Evolutionary conservation across 2,113 vertebrate species (phyloP).

Genomic region (Charina bottae): DNA sequence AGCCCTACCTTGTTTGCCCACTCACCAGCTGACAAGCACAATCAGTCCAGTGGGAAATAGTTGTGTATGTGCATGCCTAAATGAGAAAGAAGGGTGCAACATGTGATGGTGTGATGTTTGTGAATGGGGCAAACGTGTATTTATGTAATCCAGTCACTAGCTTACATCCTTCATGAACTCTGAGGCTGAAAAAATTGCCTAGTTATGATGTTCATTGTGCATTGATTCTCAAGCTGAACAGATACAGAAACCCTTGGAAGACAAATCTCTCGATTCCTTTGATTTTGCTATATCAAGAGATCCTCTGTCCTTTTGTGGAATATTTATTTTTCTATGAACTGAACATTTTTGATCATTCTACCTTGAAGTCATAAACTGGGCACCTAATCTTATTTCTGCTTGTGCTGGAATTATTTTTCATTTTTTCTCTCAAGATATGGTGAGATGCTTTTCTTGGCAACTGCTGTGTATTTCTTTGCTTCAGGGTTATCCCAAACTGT

Average conservation of each 20-base stretch:
- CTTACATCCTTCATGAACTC: neutral
- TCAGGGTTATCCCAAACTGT: neutral
- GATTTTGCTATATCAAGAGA: neutral
- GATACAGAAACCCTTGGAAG: neutral
- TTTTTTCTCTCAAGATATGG: neutral
- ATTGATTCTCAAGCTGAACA: neutral
- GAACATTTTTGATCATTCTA: neutral
- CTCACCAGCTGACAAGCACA: neutral
- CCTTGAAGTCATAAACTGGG: neutral
- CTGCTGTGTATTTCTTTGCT: fast-evolving
- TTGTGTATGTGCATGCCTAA: neutral
- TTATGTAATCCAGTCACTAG: neutral
- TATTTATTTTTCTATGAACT: neutral
- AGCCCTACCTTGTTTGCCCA: neutral
- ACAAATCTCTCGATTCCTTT: neutral
- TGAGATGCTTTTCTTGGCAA: neutral
- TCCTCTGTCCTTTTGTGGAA: neutral
- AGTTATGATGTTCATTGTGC: too few relatives aligned
- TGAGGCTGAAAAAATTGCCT: neutral
- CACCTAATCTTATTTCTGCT: neutral
- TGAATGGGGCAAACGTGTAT: neutral
- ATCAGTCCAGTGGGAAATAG: neutral
- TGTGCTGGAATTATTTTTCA: neutral
- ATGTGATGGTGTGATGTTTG: neutral
- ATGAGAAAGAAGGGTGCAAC: neutral